Evolutionary conservation across 2,113 vertebrate species (phyloP), one percentile per base, ranked within the genome.

Genomic region (Mungos mungo): DNA sequence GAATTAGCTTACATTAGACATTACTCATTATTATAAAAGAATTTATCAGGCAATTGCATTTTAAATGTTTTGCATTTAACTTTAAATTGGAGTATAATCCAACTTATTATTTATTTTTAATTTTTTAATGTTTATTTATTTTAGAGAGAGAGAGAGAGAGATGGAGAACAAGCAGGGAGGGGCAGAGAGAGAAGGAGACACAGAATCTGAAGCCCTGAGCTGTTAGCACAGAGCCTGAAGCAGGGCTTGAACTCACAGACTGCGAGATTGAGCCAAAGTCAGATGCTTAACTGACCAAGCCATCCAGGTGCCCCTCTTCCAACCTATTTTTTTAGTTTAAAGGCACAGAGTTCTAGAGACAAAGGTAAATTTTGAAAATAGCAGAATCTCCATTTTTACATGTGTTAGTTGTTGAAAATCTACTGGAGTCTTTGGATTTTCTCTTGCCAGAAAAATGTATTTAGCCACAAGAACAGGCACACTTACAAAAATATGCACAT

Each of bases 361-460:
- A 66, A 86, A 74, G 13, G 76, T 35, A 91, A 79, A 90, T 23
- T 63, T 95, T 94, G 0, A 54, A 95, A 93, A 90, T 76, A 45
- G 0, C 11, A 69, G 15, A 52, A 92, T 76, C 92, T 93, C 21
- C 69, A 76, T 52, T n/a, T 68, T 33, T 91, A 82, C 3, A 85
- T 9, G 79, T 84, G 14, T 23, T 93, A 41, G 6, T 35, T 81
- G 19, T 80, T 94, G 10, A 29, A 86, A 93, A 31, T 79, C 18
- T 89, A 2, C 31, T 87, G 11, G 47, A n/a, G 14, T 47, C 31
- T 57, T 18, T 80, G 29, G 21, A 23, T 9, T 88, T 21, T 79
- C 4, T 65, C 52, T 52, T 79, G 12, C 5, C 33, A 77, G 47
- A 68, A 79, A 90, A 83, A 35, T 52, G n/a, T 18, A 74, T 63